Conservation (phyloP, 37 sponge, comb jelly and placozoan genomes). For the Haliclona indistincta region DNA sequence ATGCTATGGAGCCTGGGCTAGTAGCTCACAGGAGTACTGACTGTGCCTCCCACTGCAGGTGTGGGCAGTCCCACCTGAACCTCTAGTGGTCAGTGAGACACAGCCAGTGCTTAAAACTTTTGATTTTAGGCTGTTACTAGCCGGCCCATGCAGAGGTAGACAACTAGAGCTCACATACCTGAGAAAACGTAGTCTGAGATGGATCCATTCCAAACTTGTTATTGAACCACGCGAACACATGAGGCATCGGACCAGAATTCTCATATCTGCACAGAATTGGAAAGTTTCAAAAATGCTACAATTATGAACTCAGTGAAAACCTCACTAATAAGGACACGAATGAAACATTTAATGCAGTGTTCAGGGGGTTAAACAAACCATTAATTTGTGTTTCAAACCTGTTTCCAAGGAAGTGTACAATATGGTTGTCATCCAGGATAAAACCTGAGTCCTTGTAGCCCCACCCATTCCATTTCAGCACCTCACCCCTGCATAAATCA, state of each 20-base stretch:
- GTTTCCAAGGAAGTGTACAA: conserved; percentile 59
- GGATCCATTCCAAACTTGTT: conserved; percentile 56
- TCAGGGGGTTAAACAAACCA: background rate
- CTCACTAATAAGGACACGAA: background rate
- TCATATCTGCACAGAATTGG: conserved; percentile 56
- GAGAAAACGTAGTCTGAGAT: conserved; percentile 66
- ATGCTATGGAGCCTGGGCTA: too few relatives aligned
- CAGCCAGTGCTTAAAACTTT: too few relatives aligned
- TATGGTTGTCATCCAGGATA: conserved; percentile 53
- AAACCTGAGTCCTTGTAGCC: conserved; percentile 94
- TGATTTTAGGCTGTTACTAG: too few relatives aligned
- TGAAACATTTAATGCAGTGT: background rate
- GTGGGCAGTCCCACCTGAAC: too few relatives aligned
- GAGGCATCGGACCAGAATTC: conserved; percentile 66
- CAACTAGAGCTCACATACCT: conserved; percentile 30
- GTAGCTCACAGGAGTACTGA: too few relatives aligned
- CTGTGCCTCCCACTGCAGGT: too few relatives aligned
- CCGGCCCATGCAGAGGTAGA: too few relatives aligned
- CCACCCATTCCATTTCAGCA: conserved; percentile 98
- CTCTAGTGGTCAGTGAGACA: too few relatives aligned
- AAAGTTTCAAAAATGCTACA: background rate
- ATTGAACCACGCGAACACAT: conserved; percentile 46
- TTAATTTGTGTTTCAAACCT: conserved; percentile 25
- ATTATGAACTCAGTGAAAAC: background rate
- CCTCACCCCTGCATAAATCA: conserved; percentile 51